Conservation (phyloP, 2,797 vertebrate species). For the Gouania willdenowi region DNA sequence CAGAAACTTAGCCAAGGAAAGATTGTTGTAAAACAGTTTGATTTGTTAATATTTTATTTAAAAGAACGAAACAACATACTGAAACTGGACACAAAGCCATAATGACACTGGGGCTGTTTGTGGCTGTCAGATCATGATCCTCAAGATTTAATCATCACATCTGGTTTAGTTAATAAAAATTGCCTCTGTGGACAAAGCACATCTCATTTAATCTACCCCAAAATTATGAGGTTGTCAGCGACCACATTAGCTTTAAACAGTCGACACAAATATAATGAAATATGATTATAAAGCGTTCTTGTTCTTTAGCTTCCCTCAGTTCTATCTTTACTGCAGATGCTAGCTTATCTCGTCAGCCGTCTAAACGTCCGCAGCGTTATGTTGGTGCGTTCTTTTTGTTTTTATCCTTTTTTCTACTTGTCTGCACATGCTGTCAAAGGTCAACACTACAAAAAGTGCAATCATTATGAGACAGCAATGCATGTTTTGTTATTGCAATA, state of each 20-base stretch:
- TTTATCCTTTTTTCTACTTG: too few species aligned
- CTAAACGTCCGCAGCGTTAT: conserved; percentile 41
- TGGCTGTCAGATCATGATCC: conserved; percentile 1
- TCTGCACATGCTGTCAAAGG: too few species aligned
- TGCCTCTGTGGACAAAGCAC: background rate
- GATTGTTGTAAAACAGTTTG: too few species aligned
- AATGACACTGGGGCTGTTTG: conserved; percentile 5
- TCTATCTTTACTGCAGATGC: background rate
- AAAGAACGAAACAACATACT: too few species aligned
- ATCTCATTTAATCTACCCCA: conserved; percentile 8
- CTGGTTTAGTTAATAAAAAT: conserved; percentile 18
- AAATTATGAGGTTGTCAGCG: background rate
- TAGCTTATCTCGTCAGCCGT: conserved; percentile 13
- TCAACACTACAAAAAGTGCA: too few species aligned
- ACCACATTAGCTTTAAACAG: too few species aligned
- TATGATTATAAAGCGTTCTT: background rate
- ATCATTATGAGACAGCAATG: too few species aligned
- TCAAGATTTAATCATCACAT: conserved; percentile 8
- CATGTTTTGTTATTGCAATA: too few species aligned
- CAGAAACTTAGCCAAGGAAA: too few species aligned
- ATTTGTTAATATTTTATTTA: too few species aligned
- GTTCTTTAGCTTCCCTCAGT: background rate
- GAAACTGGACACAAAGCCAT: conserved; percentile 11
- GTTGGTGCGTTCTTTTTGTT: conserved; percentile 4
- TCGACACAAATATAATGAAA: background rate